Evolutionary conservation across 2,888 invertebrate species (phyloP).

Genomic region (Hipparchia sbordonii): DNA sequence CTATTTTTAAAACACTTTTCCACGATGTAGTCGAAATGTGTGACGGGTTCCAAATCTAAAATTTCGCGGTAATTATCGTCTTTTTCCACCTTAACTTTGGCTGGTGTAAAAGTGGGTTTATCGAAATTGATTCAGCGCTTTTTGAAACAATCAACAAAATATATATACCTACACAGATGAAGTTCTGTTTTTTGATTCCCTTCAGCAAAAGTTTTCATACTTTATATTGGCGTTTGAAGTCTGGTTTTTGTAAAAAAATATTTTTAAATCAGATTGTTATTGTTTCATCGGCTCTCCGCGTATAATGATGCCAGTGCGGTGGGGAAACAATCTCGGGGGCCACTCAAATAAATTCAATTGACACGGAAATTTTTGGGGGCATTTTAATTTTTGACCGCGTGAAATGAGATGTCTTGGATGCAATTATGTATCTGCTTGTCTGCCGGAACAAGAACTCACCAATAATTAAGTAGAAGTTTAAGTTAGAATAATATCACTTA

Average conservation of each 20-base stretch:
- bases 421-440: not conserved
- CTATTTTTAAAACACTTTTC: slow-evolving; percentile 49
- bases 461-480: too few relatives aligned
- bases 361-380: not conserved
- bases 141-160: too few relatives aligned
- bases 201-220: too few relatives aligned
- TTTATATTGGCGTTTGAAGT: too few relatives aligned
- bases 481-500: too few relatives aligned
- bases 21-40: slow-evolving; percentile 47
- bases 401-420: not conserved
- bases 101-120: not conserved
- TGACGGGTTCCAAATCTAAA: slow-evolving; percentile 49
- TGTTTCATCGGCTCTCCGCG: too few relatives aligned
- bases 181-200: too few relatives aligned
- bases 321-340: not conserved
- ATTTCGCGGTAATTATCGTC: slow-evolving; percentile 26
- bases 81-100: not conserved
- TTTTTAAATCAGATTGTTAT: too few relatives aligned
- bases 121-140: not conserved
- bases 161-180: too few relatives aligned
- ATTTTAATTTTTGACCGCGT: not conserved
- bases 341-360: slow-evolving; percentile 10
- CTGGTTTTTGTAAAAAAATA: too few relatives aligned
- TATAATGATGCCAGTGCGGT: too few relatives aligned
- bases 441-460: not conserved